A percentile compares a stretch with the other conserved stretches of the same genome.
phyloP scores from a whole-genome alignment of 2,113 vertebrate species.

The Lophotis ruficrista region DNA sequence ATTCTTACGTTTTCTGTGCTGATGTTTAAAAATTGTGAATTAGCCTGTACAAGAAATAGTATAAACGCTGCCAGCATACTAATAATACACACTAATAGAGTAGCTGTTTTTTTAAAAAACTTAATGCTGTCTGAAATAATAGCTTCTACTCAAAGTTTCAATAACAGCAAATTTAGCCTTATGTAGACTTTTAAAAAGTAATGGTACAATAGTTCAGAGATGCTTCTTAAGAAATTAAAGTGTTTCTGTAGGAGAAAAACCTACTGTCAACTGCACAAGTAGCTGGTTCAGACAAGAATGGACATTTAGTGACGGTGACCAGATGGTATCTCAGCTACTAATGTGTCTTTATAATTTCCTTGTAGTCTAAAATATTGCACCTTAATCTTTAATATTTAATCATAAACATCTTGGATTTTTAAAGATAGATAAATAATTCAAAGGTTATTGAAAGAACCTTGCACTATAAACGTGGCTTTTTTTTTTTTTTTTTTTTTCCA shows the following conservation, averaged over 20 bases:
- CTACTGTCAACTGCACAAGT: background rate
- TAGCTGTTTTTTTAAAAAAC: background rate
- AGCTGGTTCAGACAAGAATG: background rate
- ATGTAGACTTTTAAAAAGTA: background rate
- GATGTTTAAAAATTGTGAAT: background rate
- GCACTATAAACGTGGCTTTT: background rate
- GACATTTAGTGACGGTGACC: background rate
- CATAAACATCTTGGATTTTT: background rate
- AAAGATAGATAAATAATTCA: conserved; percentile 14
- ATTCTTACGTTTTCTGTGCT: background rate
- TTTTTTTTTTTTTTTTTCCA: background rate
- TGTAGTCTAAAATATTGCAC: background rate
- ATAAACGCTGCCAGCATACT: fast-evolving
- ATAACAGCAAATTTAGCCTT: background rate
- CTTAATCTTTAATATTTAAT: conserved; percentile 49
- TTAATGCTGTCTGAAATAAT: background rate
- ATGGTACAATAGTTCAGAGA: background rate
- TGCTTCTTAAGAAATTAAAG: background rate
- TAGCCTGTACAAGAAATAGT: background rate
- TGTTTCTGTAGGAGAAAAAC: background rate
- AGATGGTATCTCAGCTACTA: background rate
- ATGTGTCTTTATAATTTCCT: background rate
- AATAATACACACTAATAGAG: background rate
- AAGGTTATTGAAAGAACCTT: background rate
- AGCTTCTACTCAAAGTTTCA: background rate